phyloP scores from a whole-genome alignment of 2,888 invertebrate genomes.

The Allacma fusca region DNA sequence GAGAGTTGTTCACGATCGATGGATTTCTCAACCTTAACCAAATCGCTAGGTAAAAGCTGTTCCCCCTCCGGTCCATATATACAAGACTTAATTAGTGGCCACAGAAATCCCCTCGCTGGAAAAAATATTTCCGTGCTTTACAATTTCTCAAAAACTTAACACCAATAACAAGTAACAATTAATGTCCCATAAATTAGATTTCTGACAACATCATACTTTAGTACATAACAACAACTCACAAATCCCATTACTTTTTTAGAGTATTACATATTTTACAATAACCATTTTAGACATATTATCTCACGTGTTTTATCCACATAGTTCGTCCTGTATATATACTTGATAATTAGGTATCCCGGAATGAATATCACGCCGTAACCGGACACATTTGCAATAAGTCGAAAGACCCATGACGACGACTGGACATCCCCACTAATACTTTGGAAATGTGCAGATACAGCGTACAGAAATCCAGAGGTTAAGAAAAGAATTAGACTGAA shows the following conservation, averaged over 20 bases:
- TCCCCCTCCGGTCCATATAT: constrained; percentile 60
- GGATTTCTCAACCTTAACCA: constrained; percentile 34
- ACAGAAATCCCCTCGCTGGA: constrained; percentile 58
- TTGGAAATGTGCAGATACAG: constrained; percentile 66
- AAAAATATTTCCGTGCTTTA: background rate
- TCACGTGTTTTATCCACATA: constrained; percentile 81
- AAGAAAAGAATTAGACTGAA: constrained; percentile 66
- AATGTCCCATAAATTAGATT: too few relatives aligned
- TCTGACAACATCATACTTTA: too few relatives aligned
- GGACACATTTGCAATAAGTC: constrained; percentile 79
- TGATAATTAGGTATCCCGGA: constrained; percentile 83
- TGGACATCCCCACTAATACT: constrained; percentile 62
- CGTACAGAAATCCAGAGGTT: constrained; percentile 66
- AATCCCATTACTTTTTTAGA: background rate
- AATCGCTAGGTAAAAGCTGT: constrained; percentile 43
- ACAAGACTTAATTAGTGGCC: constrained; percentile 57
- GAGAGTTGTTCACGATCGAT: constrained; percentile 32
- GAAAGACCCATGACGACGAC: constrained; percentile 73
- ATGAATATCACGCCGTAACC: constrained; percentile 89
- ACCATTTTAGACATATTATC: constrained; percentile 10
- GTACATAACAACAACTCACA: background rate
- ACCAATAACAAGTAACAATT: too few relatives aligned
- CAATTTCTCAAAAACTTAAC: too few relatives aligned
- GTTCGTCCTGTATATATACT: constrained; percentile 79
- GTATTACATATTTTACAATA: background rate